Evolutionary conservation across 2,888 invertebrate genomes (phyloP), one percentile per base, ranked within the genome.

Genomic region (Acleris sparsana): DNA sequence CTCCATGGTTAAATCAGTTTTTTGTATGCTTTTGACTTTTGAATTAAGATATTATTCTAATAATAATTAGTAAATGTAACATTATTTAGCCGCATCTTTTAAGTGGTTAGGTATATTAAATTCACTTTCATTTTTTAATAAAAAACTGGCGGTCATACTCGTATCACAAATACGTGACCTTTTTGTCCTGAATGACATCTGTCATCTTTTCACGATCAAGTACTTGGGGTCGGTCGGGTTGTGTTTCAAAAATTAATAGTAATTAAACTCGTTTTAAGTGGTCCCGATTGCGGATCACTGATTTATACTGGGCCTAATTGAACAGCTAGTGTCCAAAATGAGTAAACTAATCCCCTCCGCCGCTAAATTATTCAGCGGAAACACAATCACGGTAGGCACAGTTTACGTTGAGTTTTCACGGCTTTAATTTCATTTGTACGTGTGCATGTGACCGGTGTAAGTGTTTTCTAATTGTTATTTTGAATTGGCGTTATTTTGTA

Each of bases 271-370:
- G 58, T 57, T 62, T 68, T 70, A 72, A 78, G 82, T 83, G 82
- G 63, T 85, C 84, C 83, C 73, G 53, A 44, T 61, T 51, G 44
- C 71, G 84, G 84, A 78, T 82, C 82, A 83, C 78, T 74, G 57
- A 71, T 70, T 78, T 84, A 88, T 83, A 80, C 91, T 91, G 89
- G 89, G 89, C 72, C 72, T 87, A 52, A 71, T 87, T 71, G 74
- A 86, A 79, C 71, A 79, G 67, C 53, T 92, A 55, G 66, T 86
- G 70, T 69, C 70, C 48, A 87, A 80, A 77, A 92, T 92, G 92
- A 92, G 89, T 77, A 88, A 88, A 80, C 75, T 92, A 46, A 78
- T 92, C 62, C 88, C 90, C 52, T 78, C 87, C 52, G 83, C 80
- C 68, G 83, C 85, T 70, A 91, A 89, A 75, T 75, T 91, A 71